Evolutionary conservation across 2,888 invertebrate species (phyloP).

Genomic region (Orthosia gothica): DNA sequence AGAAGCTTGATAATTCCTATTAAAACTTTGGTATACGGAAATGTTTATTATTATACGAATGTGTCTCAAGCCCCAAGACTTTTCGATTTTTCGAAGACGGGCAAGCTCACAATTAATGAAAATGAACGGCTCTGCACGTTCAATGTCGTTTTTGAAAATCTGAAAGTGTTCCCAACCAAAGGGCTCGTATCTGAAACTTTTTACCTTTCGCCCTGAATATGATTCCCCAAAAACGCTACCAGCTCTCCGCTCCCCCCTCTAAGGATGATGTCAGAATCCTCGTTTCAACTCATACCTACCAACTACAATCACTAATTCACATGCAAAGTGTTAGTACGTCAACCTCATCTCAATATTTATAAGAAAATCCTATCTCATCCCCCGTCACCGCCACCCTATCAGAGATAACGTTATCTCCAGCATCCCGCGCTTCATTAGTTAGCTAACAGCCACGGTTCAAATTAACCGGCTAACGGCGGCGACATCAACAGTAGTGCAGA

Average conservation of each 20-base stretch:
- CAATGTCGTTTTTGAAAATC: too few relatives aligned
- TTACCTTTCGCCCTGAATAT: too few relatives aligned
- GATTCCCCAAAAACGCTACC: too few relatives aligned
- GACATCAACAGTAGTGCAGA: constrained; percentile 49
- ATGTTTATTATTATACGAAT: background rate
- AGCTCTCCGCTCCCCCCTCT: too few relatives aligned
- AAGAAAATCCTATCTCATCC: constrained; percentile 5
- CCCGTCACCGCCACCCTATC: constrained; percentile 33
- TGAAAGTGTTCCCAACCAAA: too few relatives aligned
- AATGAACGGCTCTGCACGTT: too few relatives aligned
- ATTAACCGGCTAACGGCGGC: constrained; percentile 60
- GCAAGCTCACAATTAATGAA: too few relatives aligned
- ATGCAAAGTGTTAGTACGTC: constrained; percentile 14
- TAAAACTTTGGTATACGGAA: background rate
- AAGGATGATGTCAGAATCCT: background rate
- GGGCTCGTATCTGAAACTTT: too few relatives aligned
- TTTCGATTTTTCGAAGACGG: too few relatives aligned
- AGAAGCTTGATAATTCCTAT: background rate
- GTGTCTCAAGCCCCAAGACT: too few relatives aligned
- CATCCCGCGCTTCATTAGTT: constrained; percentile 67
- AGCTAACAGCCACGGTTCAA: constrained; percentile 59
- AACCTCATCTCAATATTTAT: constrained; percentile 22
- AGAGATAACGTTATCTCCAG: constrained; percentile 52
- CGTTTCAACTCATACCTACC: background rate
- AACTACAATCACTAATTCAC: constrained; percentile 5